A percentile compares a stretch with the other conserved stretches of the same genome.
Evolutionary conservation across 2,797 vertebrate genomes (phyloP).

Genomic region (Alectoris magna): DNA sequence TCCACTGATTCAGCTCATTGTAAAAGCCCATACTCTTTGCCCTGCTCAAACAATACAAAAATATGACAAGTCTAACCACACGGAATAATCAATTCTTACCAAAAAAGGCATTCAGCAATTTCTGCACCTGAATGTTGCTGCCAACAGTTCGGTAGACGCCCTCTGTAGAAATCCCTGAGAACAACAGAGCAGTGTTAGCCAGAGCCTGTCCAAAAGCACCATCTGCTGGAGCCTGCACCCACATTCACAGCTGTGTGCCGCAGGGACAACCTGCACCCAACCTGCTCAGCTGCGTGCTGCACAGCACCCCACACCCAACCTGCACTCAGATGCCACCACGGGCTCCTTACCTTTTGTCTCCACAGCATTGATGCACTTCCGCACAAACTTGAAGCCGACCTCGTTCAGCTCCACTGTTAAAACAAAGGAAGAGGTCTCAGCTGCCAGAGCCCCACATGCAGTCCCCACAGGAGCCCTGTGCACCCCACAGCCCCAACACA

Average conservation of each 20-base stretch:
- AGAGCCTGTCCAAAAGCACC: conserved; percentile 1
- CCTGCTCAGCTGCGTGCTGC: not conserved
- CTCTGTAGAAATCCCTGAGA: conserved; percentile 88
- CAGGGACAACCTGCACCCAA: not conserved
- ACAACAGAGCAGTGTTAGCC: not conserved
- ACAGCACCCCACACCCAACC: not conserved
- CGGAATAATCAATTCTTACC: conserved; percentile 81
- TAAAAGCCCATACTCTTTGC: rapidly evolving
- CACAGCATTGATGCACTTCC: conserved; percentile 94
- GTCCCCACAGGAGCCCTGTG: not conserved
- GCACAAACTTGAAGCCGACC: conserved; percentile 94
- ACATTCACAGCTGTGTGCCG: no score
- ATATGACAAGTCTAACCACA: not conserved
- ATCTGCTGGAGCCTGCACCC: not conserved
- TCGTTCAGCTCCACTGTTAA: conserved; percentile 95
- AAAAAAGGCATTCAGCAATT: conserved; percentile 95
- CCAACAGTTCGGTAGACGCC: conserved; percentile 96
- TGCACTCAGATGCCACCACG: rapidly evolving
- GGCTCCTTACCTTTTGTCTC: conserved; percentile 89
- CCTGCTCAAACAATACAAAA: not conserved
- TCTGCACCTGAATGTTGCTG: conserved; percentile 99
- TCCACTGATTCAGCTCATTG: not conserved
- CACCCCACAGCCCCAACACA: rapidly evolving
- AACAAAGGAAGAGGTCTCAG: conserved; percentile 38
- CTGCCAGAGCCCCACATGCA: not conserved